Percentiles rank a stretch among this genome's conserved stretches.
phyloP scores from a whole-genome alignment of 1,140 invertebrate species.

The Ladona fulva region DNA sequence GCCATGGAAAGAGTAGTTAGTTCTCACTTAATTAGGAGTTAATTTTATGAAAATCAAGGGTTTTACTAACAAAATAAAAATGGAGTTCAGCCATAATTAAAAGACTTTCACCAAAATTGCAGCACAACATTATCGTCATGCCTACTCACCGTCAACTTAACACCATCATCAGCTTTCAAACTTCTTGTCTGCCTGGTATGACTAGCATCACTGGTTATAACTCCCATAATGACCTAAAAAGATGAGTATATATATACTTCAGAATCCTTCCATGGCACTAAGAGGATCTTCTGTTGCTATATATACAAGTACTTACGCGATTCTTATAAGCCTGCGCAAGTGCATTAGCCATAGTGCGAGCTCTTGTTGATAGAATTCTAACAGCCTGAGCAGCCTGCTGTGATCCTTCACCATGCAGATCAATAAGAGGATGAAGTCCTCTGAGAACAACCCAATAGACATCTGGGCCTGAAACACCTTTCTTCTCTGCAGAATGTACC shows the following conservation, averaged over 20 bases:
- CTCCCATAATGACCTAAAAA: slow-evolving; percentile 25
- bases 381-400: slow-evolving; percentile 55
- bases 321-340: slow-evolving; percentile 56
- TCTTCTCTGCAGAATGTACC: slow-evolving; percentile 14
- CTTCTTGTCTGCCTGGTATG: slow-evolving; percentile 33
- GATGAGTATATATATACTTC: too few species aligned
- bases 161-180: not conserved
- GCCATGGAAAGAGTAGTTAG: too few species aligned
- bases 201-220: slow-evolving; percentile 53
- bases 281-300: slow-evolving; percentile 18
- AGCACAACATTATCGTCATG: too few species aligned
- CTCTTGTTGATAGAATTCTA: slow-evolving; percentile 47
- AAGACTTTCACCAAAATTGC: too few species aligned
- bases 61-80: too few species aligned
- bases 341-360: slow-evolving; percentile 45
- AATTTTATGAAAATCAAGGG: too few species aligned
- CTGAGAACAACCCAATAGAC: slow-evolving; percentile 56
- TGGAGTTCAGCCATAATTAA: too few species aligned
- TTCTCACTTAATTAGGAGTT: too few species aligned
- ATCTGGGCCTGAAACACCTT: slow-evolving; percentile 46
- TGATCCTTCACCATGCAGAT: slow-evolving; percentile 57
- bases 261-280: slow-evolving; percentile 30
- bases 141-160: not conserved
- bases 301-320: slow-evolving; percentile 37
- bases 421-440: slow-evolving; percentile 49